These are phyloP conservation scores for Callosobruchus maculatus DNA, from an alignment of 2,888 invertebrate species.

Conservation along the genomic window DNA sequence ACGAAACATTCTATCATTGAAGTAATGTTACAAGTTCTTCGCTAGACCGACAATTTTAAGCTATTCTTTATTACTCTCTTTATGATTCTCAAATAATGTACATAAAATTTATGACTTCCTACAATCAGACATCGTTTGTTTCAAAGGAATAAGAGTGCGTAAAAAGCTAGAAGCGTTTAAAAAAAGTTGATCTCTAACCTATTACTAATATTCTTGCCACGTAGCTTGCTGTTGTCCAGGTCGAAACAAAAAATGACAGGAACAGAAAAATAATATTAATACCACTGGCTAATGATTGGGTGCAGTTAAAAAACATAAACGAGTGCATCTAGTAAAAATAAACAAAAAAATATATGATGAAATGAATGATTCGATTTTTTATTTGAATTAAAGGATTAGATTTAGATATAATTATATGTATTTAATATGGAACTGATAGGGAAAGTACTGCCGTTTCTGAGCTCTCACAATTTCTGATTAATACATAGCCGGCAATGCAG, in stretches of 20 bases:
- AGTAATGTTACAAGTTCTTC: no score
- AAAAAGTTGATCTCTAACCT: conserved; percentile 63
- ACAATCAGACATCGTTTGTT: no score
- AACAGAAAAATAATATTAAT: conserved; percentile 31
- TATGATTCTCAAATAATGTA: no score
- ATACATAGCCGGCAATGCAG: no score
- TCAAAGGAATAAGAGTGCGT: neutral
- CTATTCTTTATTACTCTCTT: no score
- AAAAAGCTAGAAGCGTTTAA: conserved; percentile 34
- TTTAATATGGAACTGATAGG: no score
- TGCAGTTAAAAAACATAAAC: conserved; percentile 18
- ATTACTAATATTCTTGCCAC: conserved; percentile 71
- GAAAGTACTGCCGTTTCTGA: no score
- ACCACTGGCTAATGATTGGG: conserved; percentile 29
- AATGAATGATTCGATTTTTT: neutral
- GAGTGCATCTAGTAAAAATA: neutral
- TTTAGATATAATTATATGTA: neutral
- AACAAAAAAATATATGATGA: neutral
- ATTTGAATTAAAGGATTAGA: neutral
- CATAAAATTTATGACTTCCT: no score
- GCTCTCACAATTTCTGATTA: no score
- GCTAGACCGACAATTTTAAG: no score
- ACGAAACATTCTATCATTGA: no score
- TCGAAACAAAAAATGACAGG: conserved; percentile 39
- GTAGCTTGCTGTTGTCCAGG: conserved; percentile 64